Conservation (phyloP, 64 coral and sea anemone species). For the Actinia tenebrosa region DNA sequence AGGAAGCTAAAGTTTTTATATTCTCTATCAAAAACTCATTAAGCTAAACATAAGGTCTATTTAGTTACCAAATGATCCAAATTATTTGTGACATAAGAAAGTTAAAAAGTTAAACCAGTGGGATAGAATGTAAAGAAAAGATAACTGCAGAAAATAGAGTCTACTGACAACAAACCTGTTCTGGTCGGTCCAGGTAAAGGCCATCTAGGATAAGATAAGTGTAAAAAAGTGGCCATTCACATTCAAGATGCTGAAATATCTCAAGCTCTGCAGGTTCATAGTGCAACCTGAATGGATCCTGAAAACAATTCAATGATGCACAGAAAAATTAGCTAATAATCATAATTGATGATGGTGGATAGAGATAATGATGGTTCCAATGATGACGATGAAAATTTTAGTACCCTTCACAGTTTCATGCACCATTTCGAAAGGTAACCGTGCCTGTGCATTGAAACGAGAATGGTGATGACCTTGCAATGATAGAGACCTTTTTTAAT, state of each 20-base stretch:
- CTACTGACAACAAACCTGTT: constrained; percentile 48
- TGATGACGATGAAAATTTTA: background rate
- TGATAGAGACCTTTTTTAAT: no score
- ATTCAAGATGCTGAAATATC: constrained; percentile 96
- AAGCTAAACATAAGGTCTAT: no score
- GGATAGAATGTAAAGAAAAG: background rate
- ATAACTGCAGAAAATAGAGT: no score
- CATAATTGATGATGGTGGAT: background rate
- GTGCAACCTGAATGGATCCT: constrained; percentile 78
- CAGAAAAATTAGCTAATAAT: background rate
- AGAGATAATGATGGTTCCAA: background rate
- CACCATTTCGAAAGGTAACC: no score
- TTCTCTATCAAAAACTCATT: no score
- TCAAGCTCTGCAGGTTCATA: constrained; percentile 97
- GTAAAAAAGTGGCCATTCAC: constrained; percentile 92
- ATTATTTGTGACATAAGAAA: background rate
- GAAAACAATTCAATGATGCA: background rate
- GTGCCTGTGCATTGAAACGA: no score
- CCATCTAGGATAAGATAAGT: constrained; percentile 85
- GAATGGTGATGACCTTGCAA: no score
- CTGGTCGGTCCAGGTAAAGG: constrained; percentile 67
- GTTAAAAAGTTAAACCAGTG: no score
- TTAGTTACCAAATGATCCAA: no score
- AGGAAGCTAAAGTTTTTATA: background rate
- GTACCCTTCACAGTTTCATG: no score